Conservation (phyloP, 2,113 vertebrate genomes). For the Cyanoderma ruficeps region DNA sequence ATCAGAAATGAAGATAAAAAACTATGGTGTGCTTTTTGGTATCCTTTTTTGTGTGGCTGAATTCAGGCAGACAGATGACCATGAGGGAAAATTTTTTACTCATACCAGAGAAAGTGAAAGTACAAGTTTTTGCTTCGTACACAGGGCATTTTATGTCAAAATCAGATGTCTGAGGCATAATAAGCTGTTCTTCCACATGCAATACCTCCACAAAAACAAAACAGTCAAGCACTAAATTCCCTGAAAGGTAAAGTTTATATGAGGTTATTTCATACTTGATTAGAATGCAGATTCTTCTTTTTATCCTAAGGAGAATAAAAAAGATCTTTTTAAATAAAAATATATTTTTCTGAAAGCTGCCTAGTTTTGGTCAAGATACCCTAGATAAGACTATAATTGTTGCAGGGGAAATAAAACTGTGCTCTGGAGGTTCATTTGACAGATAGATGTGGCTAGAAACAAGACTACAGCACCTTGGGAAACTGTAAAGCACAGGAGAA, state of each 20-base stretch:
- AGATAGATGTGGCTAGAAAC: not conserved
- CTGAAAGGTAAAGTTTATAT: not conserved
- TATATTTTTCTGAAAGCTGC: not conserved
- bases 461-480: not conserved
- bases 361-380: not conserved
- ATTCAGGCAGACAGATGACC: not conserved
- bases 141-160: not conserved
- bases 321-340: not conserved
- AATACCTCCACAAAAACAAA: not conserved
- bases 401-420: not conserved
- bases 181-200: not conserved
- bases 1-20: slow-evolving; percentile 28
- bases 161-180: not conserved
- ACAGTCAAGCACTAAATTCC: not conserved
- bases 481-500: not conserved
- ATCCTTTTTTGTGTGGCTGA: not conserved
- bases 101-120: not conserved
- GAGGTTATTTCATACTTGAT: not conserved
- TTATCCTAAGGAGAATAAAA: not conserved
- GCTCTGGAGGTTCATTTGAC: not conserved
- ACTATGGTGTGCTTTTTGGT: not conserved
- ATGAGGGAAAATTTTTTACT: not conserved
- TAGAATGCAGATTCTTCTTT: not conserved
- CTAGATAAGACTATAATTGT: not conserved
- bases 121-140: not conserved